Evolutionary conservation across 2,797 vertebrate species (phyloP).

Genomic region (Galaxias olidus): DNA sequence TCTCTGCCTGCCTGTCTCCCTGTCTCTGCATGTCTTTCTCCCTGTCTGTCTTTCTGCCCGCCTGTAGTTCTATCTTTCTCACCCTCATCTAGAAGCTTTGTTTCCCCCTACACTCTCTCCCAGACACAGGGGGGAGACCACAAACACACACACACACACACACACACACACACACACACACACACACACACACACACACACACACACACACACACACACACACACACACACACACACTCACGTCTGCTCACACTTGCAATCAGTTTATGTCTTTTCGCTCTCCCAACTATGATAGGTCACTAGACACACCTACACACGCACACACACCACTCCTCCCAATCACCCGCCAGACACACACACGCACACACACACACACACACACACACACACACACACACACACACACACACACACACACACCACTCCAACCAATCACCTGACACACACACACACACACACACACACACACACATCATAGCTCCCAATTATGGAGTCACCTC

Average conservation of each 20-base stretch:
- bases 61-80: too few relatives aligned
- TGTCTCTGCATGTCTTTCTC: too few relatives aligned
- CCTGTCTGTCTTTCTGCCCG: too few relatives aligned
- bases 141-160: background rate
- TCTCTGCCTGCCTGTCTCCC: slow-evolving; percentile 6
- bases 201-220: background rate
- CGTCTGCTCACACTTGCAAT: too few relatives aligned
- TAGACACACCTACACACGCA: background rate
- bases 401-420: background rate
- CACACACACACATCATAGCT: background rate
- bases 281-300: too few relatives aligned
- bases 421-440: background rate
- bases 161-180: slow-evolving; percentile 10
- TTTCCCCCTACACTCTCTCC: too few relatives aligned
- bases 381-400: slow-evolving; percentile 3
- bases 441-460: slow-evolving; percentile 3
- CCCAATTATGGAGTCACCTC: background rate
- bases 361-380: background rate
- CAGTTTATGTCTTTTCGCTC: too few relatives aligned
- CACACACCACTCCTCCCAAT: background rate
- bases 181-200: too few relatives aligned
- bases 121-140: too few relatives aligned
- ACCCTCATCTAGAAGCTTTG: too few relatives aligned
- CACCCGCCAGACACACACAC: background rate
- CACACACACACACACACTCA: slow-evolving; percentile 8